Evolutionary conservation across 92 coral and sea anemone genomes (phyloP).

Genomic region (Zoanthus solanderi): DNA sequence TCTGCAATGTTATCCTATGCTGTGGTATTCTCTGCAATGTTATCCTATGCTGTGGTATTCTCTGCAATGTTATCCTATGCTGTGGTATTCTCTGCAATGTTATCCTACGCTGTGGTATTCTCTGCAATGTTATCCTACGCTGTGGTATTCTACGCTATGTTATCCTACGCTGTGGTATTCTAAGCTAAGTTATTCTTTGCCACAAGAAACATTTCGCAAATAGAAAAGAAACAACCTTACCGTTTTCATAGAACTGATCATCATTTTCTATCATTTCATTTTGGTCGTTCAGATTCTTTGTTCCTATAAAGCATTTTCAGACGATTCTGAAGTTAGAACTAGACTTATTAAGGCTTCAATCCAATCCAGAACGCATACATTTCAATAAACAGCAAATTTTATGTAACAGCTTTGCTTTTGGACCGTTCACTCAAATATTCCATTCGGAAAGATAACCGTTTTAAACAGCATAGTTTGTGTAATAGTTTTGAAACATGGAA

Average conservation of each 20-base stretch:
- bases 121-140: background rate
- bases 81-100: background rate
- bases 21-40: too few relatives aligned
- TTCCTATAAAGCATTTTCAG: background rate
- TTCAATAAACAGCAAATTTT: too few relatives aligned
- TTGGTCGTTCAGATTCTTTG: constrained; percentile 19
- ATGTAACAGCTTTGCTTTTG: too few relatives aligned
- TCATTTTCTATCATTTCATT: constrained; percentile 26
- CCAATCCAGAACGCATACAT: too few relatives aligned
- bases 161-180: background rate
- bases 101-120: background rate
- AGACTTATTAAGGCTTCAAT: background rate
- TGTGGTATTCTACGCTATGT: background rate
- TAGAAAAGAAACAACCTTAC: background rate
- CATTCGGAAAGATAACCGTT: too few relatives aligned
- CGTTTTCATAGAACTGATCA: constrained; percentile 2
- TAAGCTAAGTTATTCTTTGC: background rate
- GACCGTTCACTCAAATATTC: too few relatives aligned
- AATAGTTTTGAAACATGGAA: too few relatives aligned
- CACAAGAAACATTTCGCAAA: too few relatives aligned
- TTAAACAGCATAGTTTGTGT: too few relatives aligned
- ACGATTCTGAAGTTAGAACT: background rate
- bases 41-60: background rate
- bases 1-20: too few relatives aligned
- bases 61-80: background rate